phyloP scores from a whole-genome alignment of 92 coral and sea anemone species.

The Scolanthus callimorphus region DNA sequence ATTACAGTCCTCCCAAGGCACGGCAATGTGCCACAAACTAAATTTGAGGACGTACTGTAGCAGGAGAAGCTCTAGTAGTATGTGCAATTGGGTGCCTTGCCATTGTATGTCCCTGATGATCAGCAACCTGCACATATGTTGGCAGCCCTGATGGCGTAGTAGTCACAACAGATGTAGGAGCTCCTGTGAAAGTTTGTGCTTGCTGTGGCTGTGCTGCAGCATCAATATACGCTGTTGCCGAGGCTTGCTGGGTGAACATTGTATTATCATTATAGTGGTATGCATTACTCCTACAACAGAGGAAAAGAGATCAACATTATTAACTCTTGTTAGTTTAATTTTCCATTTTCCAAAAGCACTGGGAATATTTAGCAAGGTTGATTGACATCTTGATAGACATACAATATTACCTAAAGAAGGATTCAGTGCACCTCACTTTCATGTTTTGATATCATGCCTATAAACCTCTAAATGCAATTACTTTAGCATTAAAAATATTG shows the following conservation, averaged over 20 bases:
- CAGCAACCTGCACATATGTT: slow-evolving; percentile 65
- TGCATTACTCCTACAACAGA: slow-evolving; percentile 66
- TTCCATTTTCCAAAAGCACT: too few relatives aligned
- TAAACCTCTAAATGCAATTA: too few relatives aligned
- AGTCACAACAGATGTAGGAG: slow-evolving; percentile 73
- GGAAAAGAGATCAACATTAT: too few relatives aligned
- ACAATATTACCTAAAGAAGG: neutral
- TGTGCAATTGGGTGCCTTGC: slow-evolving; percentile 91
- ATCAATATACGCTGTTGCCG: slow-evolving; percentile 77
- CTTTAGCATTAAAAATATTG: too few relatives aligned
- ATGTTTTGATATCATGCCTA: too few relatives aligned
- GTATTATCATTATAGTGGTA: slow-evolving; percentile 86
- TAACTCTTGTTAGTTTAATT: too few relatives aligned
- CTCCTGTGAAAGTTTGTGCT: slow-evolving; percentile 62
- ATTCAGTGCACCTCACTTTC: too few relatives aligned
- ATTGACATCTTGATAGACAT: too few relatives aligned
- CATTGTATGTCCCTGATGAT: slow-evolving; percentile 52
- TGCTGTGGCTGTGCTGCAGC: slow-evolving; percentile 82
- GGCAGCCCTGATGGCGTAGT: slow-evolving; percentile 68
- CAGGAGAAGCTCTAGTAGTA: slow-evolving; percentile 99
- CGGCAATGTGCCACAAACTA: too few relatives aligned
- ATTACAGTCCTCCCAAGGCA: too few relatives aligned
- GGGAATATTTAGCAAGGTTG: too few relatives aligned
- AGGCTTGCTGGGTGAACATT: slow-evolving; percentile 90
- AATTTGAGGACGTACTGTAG: slow-evolving; percentile 95